These are phyloP conservation scores for Diaperis boleti DNA, from an alignment of 2,888 invertebrate genomes.

Conservation along the genomic window DNA sequence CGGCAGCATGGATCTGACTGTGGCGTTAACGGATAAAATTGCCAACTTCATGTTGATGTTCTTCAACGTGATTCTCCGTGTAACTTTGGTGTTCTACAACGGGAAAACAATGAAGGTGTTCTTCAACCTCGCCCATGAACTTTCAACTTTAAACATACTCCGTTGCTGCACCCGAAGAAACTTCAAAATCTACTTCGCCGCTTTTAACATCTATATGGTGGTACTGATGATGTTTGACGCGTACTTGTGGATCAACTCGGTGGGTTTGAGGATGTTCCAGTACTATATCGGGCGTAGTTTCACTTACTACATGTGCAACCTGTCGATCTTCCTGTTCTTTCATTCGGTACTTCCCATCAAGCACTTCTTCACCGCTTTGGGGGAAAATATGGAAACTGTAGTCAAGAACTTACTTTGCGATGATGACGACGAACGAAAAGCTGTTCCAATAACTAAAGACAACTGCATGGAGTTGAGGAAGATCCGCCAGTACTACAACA, in stretches of 20 bases:
- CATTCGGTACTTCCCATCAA: conserved; percentile 27
- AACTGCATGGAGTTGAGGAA: conserved; percentile 7
- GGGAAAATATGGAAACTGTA: background rate
- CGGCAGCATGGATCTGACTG: conserved; percentile 13
- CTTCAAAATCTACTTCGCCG: conserved; percentile 3
- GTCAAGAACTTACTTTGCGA: conserved; percentile 20
- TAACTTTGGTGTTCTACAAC: conserved; percentile 16
- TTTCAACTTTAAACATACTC: conserved; percentile 6
- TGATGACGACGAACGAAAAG: conserved; percentile 5
- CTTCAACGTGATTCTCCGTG: conserved; percentile 8
- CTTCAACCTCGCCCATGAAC: conserved; percentile 4
- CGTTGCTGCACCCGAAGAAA: background rate
- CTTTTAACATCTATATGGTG: conserved; percentile 30
- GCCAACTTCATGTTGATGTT: conserved; percentile 21
- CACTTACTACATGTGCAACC: conserved; percentile 30
- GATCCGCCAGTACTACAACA: conserved; percentile 10
- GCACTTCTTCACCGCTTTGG: conserved; percentile 15
- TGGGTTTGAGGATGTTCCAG: conserved; percentile 29
- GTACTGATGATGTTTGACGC: conserved; percentile 23
- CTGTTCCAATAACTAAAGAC: too few relatives aligned
- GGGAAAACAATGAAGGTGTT: conserved; percentile 16
- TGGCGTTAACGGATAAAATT: conserved; percentile 21
- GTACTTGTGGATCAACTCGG: conserved; percentile 24
- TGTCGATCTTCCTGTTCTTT: conserved; percentile 24
- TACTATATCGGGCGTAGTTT: conserved; percentile 30